Percentiles rank a stretch among this genome's conserved stretches.
These are phyloP conservation scores for Polymixis lichenea DNA, from an alignment of 2,888 invertebrate genomes.

Conservation along the genomic window DNA sequence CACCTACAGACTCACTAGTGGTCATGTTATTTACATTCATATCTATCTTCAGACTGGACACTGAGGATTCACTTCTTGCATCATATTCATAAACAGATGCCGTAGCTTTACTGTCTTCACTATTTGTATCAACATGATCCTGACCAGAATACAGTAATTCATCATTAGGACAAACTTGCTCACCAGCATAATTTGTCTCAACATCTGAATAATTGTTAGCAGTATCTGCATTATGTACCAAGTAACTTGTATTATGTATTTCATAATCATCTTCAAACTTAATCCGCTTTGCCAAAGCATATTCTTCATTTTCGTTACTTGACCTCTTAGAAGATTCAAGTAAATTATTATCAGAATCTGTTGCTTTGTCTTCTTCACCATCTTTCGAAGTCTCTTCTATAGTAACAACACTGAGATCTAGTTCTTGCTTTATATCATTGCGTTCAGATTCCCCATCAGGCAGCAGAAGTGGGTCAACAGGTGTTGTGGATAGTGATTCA, in stretches of 20 bases:
- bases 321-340: slow-evolving; percentile 82
- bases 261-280: slow-evolving; percentile 83
- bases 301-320: slow-evolving; percentile 81
- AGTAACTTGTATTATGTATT: slow-evolving; percentile 74
- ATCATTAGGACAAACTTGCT: slow-evolving; percentile 79
- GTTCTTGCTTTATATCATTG: slow-evolving; percentile 82
- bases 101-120: slow-evolving; percentile 85
- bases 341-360: slow-evolving; percentile 75
- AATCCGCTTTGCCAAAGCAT: slow-evolving; percentile 80
- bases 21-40: slow-evolving; percentile 76
- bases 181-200: slow-evolving; percentile 78
- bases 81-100: slow-evolving; percentile 85
- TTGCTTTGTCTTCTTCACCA: slow-evolving; percentile 79
- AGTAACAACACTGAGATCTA: slow-evolving; percentile 83
- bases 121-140: slow-evolving; percentile 82
- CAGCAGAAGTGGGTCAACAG: slow-evolving; percentile 86
- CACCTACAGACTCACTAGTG: slow-evolving; percentile 71
- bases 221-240: slow-evolving; percentile 59
- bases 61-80: slow-evolving; percentile 83
- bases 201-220: slow-evolving; percentile 79
- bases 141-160: slow-evolving; percentile 78
- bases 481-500: slow-evolving; percentile 84
- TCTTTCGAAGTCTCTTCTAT: slow-evolving; percentile 85
- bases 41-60: slow-evolving; percentile 84
- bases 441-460: slow-evolving; percentile 83